These are phyloP conservation scores for Gonioctena quinquepunctata DNA, from an alignment of 1,140 invertebrate species.

Conservation along the genomic window DNA sequence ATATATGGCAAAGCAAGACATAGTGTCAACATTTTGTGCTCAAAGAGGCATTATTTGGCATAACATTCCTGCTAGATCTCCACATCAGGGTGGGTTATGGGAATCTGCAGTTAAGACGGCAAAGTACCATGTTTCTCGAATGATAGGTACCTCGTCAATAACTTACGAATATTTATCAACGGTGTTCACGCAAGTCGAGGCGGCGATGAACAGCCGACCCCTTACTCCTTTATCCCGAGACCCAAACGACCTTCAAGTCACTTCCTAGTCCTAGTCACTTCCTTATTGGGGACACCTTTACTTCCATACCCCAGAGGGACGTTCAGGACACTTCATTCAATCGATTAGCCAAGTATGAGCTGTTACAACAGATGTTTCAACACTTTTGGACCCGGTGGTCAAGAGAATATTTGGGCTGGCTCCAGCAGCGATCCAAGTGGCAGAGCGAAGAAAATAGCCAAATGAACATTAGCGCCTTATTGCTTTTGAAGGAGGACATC, in stretches of 20 bases:
- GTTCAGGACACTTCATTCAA: conserved; percentile 23
- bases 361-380: conserved; percentile 37
- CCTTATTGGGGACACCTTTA: conserved; percentile 41
- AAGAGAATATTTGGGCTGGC: conserved; percentile 35
- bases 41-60: conserved; percentile 48
- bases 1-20: neutral
- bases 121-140: conserved; percentile 33
- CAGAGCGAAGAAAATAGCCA: neutral
- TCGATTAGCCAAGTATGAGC: conserved; percentile 32
- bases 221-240: conserved; percentile 26
- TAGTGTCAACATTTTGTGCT: neutral
- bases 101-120: conserved; percentile 43
- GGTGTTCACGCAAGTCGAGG: conserved; percentile 41
- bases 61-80: conserved; percentile 47
- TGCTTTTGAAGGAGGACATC: neutral
- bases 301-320: conserved; percentile 44
- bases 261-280: conserved; percentile 51
- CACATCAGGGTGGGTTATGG: conserved; percentile 53
- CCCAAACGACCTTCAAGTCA: conserved; percentile 35
- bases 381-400: conserved; percentile 41
- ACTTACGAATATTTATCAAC: conserved; percentile 46
- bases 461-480: neutral
- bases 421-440: conserved; percentile 39
- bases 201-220: conserved; percentile 43
- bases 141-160: conserved; percentile 34